Evolutionary conservation across 2,797 vertebrate genomes (phyloP), one percentile per base, ranked within the genome.

Genomic region (Molossus molossus): DNA sequence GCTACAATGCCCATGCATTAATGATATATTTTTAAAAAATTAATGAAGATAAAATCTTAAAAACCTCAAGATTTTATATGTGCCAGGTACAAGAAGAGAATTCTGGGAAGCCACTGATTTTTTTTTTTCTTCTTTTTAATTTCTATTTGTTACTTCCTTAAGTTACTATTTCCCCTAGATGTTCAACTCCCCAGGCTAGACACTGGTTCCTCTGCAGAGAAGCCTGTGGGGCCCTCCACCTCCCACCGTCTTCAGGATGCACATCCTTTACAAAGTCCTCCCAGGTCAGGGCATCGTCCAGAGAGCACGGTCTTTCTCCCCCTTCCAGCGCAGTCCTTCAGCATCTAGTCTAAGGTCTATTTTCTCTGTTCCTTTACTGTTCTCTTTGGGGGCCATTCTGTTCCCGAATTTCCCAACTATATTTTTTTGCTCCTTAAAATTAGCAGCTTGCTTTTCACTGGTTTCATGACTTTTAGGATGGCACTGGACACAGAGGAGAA

Each of bases 61-160:
- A 87, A 58, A 25, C 91, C 21, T 72, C 27, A 92, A n/a, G 17
- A 94, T 95, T 80, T 40, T 76, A 75, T 87, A 91, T 80, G 9
- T 90, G 10, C n/a, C n/a, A 83, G 18, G 37, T 3, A 67, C 15
- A 80, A 86, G 62, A 91, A 60, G 70, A 86, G 53, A 87, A 94
- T 80, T 96, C 55, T 84, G 55, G 12, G 14, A 64, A 85, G 64
- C 55, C 37, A 40, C 9, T 81, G 7, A 37, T 25, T 79, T 55
- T 37, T 58, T 21, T 45, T 25, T 64, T 45, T 45, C 40, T 45
- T 45, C 40, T 15, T 37, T 37, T 48, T 27, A n/a, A 55, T 13
- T n/a, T 37, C 0, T 72, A 23, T 92, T 18, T 86, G 25, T 82
- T 67, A 37, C 58, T 53, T 57, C 33, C 29, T 76, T 77, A 45